These are phyloP conservation scores for Heterotis niloticus DNA, from an alignment of 2,113 vertebrate genomes.

Conservation along the genomic window DNA sequence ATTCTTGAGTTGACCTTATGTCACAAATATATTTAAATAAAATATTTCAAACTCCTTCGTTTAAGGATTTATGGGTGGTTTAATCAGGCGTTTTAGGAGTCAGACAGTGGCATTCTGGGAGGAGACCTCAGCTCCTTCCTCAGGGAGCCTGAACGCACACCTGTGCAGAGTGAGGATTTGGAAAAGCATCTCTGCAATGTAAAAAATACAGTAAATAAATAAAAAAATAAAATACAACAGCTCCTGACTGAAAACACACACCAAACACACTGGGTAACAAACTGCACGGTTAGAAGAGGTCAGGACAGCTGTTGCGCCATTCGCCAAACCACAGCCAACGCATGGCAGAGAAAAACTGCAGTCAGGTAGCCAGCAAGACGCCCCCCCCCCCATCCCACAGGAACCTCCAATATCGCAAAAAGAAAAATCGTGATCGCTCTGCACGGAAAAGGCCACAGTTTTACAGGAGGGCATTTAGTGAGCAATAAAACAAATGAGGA, in stretches of 20 bases:
- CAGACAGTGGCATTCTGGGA: background rate
- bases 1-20: too few relatives aligned
- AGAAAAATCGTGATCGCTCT: background rate
- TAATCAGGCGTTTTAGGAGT: background rate
- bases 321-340: background rate
- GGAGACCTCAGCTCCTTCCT: background rate
- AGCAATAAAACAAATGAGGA: conserved; percentile 33
- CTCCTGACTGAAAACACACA: background rate
- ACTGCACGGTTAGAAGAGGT: background rate
- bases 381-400: too few relatives aligned
- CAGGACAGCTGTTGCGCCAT: background rate
- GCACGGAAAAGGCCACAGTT: background rate
- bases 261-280: background rate
- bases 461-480: conserved; percentile 29
- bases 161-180: background rate
- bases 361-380: background rate
- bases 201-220: too few relatives aligned
- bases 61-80: too few relatives aligned
- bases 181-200: background rate
- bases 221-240: background rate
- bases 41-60: too few relatives aligned
- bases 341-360: too few relatives aligned
- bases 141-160: background rate
- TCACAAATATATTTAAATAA: too few relatives aligned
- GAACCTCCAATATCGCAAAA: background rate